Evolutionary conservation across 2,797 vertebrate genomes (phyloP), one percentile per base, ranked within the genome.

Genomic region (Lerista edwardsae): DNA sequence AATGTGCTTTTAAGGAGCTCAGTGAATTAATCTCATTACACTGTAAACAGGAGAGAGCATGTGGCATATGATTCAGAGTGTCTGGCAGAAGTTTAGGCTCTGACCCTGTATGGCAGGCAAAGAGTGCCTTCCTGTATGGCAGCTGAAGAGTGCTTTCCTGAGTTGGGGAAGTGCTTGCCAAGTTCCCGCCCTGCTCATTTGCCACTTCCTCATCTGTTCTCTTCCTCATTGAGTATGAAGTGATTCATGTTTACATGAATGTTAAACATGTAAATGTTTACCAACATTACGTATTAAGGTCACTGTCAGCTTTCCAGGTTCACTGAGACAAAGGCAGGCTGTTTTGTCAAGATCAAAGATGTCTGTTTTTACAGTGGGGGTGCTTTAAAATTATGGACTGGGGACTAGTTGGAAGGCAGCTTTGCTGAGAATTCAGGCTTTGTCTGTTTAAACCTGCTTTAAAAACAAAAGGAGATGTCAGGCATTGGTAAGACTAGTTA

Each of bases 241-340:
- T 19, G 39, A 36, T 23, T 17, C 27, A 6, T 3, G 25, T 55
- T n/a, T n/a, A n/a, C n/a, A n/a, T n/a, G n/a, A n/a, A n/a, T n/a
- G n/a, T n/a, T n/a, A n/a, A n/a, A n/a, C n/a, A n/a, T n/a, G n/a
- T 12, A 6, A 64, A 65, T 83, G 36, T 83, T 83, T 83, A 79
- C 36, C 51, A 68, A 68, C 69, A 74, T 73, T 74, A 67, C 15
- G 51, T 9, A 62, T n/a, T 14, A 36, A 65, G 44, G 31, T 64
- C 31, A 36, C 19, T 39, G 31, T 41, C 68, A 23, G 25, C 41
- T n/a, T n/a, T 73, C 59, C 31, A 25, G 5, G 14, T 39, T 36
- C 15, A 23, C 5, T 10, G n/a, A n/a, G 59, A 44, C 31, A 77
- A 19, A 10, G 6, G 39, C 23, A 1, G 19, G 23, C 23, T 68